Base-by-base conservation (phyloP, 1,140 invertebrate species). In the Tribolium madens region DNA sequence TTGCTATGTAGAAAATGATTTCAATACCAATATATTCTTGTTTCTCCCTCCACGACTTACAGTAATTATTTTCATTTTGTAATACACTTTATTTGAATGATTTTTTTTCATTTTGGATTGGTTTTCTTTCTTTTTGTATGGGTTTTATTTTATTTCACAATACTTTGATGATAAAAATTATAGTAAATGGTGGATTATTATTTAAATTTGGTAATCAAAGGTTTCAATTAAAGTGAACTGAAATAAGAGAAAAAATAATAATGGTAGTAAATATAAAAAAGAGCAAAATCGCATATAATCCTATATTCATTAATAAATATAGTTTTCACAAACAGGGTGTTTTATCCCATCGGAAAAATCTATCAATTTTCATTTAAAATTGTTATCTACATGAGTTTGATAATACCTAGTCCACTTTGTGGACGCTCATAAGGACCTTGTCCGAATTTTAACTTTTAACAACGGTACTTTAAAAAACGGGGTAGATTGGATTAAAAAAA, bases 331-430 rank as follows among this genome's bases (percentile, higher is more conserved):
- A 3, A 52, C 50, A 52, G 50, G 50, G 50, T 52, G 50, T 52
- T 52, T 52, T 52, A 52, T 3, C 50, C 50, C 50, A 14, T 52
- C 50, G 13, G 13, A 52, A 52, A 14, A 52, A 52, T 52, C 50
- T 52, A 52, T 31, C 26, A 31, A 31, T n/a, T n/a, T n/a, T n/a
- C n/a, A n/a, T n/a, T n/a, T n/a, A n/a, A n/a, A n/a, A n/a, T n/a
- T n/a, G n/a, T 52, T 52, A 52, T 52, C 50, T 52, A 52, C 50
- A 52, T 52, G 50, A 52, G 50, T 52, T 52, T 52, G 50, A 52
- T 52, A 52, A 15, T 14, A 52, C 17, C 50, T 52, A 52, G 50
- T 52, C 50, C 50, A 52, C 50, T 52, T 52, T 52, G 50, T 52
- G 50, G 50, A 52, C 50, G 50, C 50, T 52, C 26, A 31, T 31